These are phyloP conservation scores for Phthorimaea operculella DNA, from an alignment of 1,140 invertebrate species.

Conservation along the genomic window DNA sequence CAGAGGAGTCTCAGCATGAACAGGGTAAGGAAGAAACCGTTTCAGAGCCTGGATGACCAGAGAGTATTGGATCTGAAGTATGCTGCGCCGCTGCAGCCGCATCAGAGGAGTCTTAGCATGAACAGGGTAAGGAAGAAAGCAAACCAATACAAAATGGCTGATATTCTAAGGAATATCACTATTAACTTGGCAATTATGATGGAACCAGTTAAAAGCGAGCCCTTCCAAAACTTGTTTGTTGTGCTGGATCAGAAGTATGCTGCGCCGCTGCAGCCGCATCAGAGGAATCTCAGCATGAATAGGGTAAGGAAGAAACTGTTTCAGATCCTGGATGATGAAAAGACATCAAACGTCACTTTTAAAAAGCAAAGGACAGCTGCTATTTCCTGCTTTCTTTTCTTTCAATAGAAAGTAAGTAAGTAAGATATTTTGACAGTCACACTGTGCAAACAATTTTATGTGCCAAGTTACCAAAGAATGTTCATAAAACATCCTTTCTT, in stretches of 20 bases:
- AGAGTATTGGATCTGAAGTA: constrained; percentile 58
- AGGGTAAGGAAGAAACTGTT: constrained; percentile 44
- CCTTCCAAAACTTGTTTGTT: too few species aligned
- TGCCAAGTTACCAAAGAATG: too few species aligned
- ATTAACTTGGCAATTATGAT: too few species aligned
- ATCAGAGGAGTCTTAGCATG: constrained; percentile 64
- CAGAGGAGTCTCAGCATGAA: constrained; percentile 66
- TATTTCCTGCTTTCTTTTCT: too few species aligned
- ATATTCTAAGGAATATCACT: too few species aligned
- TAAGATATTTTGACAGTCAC: too few species aligned
- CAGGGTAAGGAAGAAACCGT: constrained; percentile 41
- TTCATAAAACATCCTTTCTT: background rate
- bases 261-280: constrained; percentile 52
- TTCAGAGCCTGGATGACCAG: constrained; percentile 52
- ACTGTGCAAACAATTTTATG: too few species aligned
- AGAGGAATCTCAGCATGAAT: constrained; percentile 65
- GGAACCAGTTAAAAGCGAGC: too few species aligned
- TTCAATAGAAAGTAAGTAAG: too few species aligned
- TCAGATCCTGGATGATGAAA: constrained; percentile 51
- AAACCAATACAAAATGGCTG: background rate
- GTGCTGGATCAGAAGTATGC: constrained; percentile 57
- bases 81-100: constrained; percentile 45
- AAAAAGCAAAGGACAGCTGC: too few species aligned
- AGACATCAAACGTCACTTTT: too few species aligned
- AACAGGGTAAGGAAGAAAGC: constrained; percentile 47